phyloP scores from a whole-genome alignment of 1,140 invertebrate species.

The Sinella curviseta region DNA sequence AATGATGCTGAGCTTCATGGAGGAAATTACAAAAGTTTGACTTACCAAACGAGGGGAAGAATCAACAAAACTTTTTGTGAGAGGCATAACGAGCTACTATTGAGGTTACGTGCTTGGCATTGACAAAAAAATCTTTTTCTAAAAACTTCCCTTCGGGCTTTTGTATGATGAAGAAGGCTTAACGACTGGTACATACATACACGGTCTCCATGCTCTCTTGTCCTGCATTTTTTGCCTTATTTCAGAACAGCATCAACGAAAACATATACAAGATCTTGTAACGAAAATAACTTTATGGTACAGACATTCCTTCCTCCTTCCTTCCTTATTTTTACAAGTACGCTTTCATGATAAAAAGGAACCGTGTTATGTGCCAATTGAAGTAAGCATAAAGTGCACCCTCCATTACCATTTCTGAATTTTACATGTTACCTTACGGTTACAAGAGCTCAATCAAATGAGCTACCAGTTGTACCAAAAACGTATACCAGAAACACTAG shows the following conservation, averaged over 20 bases:
- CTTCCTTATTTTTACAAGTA: too few species aligned
- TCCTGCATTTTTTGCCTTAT: neutral
- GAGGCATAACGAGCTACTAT: constrained; percentile 41
- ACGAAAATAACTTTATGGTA: neutral
- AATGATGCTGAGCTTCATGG: neutral
- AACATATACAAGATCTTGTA: neutral
- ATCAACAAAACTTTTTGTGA: neutral
- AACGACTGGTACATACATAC: too few species aligned
- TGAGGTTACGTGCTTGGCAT: constrained; percentile 41
- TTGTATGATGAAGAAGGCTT: neutral
- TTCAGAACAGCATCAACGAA: neutral
- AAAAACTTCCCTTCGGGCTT: neutral
- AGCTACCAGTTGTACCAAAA: neutral
- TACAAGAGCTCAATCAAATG: neutral
- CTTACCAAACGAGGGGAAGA: neutral
- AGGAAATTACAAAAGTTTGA: too few species aligned
- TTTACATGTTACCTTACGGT: neutral
- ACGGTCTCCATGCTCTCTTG: too few species aligned
- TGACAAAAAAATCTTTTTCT: neutral
- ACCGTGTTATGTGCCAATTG: neutral
- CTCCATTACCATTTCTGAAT: neutral
- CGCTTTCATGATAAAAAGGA: too few species aligned
- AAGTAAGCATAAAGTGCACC: neutral
- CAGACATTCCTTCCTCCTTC: too few species aligned
- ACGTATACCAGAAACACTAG: too few species aligned